Percentiles rank a stretch among this genome's conserved stretches.
phyloP scores from a whole-genome alignment of 2,797 vertebrate genomes.

The Esox masquinongy region DNA sequence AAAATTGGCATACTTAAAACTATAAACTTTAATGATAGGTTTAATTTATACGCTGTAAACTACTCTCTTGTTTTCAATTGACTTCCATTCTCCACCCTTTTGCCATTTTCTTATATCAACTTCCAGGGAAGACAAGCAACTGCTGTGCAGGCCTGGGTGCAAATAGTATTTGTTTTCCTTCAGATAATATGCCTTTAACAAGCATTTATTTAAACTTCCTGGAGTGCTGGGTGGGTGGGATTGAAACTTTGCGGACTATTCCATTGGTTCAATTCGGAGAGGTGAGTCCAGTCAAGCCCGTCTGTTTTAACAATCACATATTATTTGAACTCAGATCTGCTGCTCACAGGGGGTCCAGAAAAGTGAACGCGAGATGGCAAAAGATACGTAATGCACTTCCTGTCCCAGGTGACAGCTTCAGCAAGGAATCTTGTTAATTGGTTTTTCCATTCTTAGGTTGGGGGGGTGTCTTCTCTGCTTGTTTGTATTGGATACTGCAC shows the following conservation, averaged over 20 bases:
- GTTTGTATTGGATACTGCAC: slow-evolving; percentile 72
- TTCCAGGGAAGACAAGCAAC: slow-evolving; percentile 18
- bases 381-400: slow-evolving; percentile 23
- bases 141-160: not conserved
- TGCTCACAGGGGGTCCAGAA: slow-evolving; percentile 11
- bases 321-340: slow-evolving; percentile 1
- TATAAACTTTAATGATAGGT: slow-evolving; percentile 53
- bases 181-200: not conserved
- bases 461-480: slow-evolving; percentile 44
- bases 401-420: slow-evolving; percentile 21
- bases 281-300: too few relatives aligned
- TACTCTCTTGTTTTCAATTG: slow-evolving; percentile 36
- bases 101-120: slow-evolving; percentile 37
- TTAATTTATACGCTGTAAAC: slow-evolving; percentile 50
- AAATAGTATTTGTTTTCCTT: not conserved
- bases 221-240: not conserved
- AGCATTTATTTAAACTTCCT: not conserved
- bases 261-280: too few relatives aligned
- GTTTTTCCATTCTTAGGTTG: not conserved
- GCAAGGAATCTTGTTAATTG: slow-evolving; percentile 18
- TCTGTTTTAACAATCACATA: too few relatives aligned
- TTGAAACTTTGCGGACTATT: not conserved
- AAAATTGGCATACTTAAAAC: slow-evolving; percentile 26
- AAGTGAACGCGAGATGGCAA: slow-evolving; percentile 9
- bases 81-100: slow-evolving; percentile 31